Conservation (phyloP, 1,140 invertebrate species). For the Pomacea maculata region DNA sequence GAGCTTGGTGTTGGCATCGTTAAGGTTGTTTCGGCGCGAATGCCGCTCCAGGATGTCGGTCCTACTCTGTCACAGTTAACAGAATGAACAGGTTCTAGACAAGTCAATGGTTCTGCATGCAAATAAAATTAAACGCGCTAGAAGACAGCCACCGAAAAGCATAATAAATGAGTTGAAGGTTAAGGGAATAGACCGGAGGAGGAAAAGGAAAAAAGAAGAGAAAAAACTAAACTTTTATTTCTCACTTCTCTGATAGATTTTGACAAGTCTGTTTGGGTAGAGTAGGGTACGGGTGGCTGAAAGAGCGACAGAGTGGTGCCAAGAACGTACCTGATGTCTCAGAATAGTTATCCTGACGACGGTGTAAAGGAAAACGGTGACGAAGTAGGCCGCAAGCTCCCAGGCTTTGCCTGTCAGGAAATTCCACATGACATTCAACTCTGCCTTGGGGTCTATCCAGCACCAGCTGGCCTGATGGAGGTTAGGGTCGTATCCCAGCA, state of each 20-base stretch:
- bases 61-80: not conserved
- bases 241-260: no score
- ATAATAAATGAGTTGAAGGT: no score
- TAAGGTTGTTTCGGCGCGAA: constrained; percentile 32
- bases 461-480: constrained; percentile 54
- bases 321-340: constrained; percentile 29
- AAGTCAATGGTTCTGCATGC: no score
- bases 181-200: no score
- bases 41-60: not conserved
- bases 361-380: constrained; percentile 43
- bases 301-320: no score
- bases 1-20: constrained; percentile 53
- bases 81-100: not conserved
- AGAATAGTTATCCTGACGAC: constrained; percentile 37
- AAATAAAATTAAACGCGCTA: no score
- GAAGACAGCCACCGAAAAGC: no score
- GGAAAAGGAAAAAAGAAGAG: no score
- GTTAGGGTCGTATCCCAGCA: constrained; percentile 49
- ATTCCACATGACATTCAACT: constrained; percentile 47
- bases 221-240: no score
- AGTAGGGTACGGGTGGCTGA: no score
- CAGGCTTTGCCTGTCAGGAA: constrained; percentile 55
- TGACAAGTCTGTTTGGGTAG: no score
- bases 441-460: constrained; percentile 51
- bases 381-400: constrained; percentile 45